These are phyloP conservation scores for Donacobius atricapilla DNA, from an alignment of 2,113 vertebrate species.

Conservation along the genomic window DNA sequence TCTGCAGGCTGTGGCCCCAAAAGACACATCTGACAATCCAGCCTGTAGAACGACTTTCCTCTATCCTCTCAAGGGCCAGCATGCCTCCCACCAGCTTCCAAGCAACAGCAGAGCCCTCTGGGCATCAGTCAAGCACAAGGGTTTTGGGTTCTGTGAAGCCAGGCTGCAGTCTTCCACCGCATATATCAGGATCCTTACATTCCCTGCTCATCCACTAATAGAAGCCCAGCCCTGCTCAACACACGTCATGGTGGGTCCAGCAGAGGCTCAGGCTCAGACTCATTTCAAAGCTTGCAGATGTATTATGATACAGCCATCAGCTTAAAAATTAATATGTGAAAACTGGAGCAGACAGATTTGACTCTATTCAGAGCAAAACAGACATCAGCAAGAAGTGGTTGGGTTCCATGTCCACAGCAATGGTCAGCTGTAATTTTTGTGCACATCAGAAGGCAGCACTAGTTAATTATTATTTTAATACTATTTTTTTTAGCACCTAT, in stretches of 20 bases:
- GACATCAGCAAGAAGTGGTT: not conserved
- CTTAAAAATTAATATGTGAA: not conserved
- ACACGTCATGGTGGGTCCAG: not conserved
- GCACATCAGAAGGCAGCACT: not conserved
- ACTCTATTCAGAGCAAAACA: not conserved
- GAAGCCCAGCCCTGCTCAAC: not conserved
- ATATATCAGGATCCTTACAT: not conserved
- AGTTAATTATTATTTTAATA: not conserved
- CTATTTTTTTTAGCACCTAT: not conserved
- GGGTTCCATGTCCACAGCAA: not conserved
- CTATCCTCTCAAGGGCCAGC: not conserved
- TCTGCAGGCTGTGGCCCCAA: not conserved
- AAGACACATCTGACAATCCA: not conserved
- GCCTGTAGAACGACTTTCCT: not conserved
- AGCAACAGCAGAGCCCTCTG: not conserved
- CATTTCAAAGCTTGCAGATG: not conserved
- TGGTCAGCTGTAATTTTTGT: not conserved
- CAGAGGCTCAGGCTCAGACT: not conserved
- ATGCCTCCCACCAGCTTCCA: not conserved
- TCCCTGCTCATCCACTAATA: not conserved
- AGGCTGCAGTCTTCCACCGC: not conserved
- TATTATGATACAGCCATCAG: not conserved
- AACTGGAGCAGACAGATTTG: not conserved
- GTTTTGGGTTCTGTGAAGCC: not conserved
- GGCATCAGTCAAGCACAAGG: not conserved